A percentile compares a stretch with the other conserved stretches of the same genome.
phyloP scores from a whole-genome alignment of 2,888 invertebrate genomes.

The Callimorpha dominula region DNA sequence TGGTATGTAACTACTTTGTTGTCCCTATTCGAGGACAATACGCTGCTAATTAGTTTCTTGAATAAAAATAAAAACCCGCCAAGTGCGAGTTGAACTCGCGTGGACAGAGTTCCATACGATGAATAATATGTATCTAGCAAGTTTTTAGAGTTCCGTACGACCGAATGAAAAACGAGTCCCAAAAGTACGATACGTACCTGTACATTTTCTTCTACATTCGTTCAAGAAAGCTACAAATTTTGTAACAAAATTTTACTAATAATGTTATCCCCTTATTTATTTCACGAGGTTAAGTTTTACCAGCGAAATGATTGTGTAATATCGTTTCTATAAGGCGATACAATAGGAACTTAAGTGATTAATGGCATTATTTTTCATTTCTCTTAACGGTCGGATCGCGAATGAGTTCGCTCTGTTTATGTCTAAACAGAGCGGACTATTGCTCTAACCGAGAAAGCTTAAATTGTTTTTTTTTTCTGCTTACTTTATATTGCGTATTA shows the following conservation, averaged over 20 bases:
- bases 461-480: slow-evolving; percentile 36
- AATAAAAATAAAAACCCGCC: background rate
- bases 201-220: no score
- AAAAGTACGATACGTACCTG: no score
- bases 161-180: background rate
- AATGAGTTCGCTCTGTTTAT: background rate
- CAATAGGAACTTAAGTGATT: background rate
- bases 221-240: no score
- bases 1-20: no score
- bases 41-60: background rate
- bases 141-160: no score
- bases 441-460: slow-evolving; percentile 8
- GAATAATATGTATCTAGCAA: no score
- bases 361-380: background rate
- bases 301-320: background rate
- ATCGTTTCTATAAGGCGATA: background rate
- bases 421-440: background rate
- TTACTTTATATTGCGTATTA: slow-evolving; percentile 37
- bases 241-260: no score
- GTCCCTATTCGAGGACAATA: no score
- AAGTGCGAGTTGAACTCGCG: no score
- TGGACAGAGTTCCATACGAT: no score
- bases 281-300: background rate
- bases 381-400: background rate
- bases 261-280: no score